These are phyloP conservation scores for Burhinus bistriatus DNA, from an alignment of 2,113 vertebrate species.

Conservation along the genomic window DNA sequence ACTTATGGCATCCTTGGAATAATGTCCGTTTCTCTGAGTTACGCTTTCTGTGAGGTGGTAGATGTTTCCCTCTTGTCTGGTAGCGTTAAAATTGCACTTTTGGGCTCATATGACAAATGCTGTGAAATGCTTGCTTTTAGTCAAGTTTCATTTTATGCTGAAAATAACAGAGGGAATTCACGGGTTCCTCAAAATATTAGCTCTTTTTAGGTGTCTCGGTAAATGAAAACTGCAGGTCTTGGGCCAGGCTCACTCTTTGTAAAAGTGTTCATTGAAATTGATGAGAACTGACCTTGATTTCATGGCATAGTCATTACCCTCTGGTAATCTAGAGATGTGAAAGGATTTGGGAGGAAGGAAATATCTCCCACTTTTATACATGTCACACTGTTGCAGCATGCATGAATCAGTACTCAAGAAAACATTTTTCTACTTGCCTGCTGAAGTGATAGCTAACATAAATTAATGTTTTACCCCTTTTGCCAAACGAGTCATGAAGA, in stretches of 20 bases:
- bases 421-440: neutral
- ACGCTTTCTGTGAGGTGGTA: neutral
- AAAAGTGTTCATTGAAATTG: conserved; percentile 14
- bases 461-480: neutral
- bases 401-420: neutral
- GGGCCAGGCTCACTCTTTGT: neutral
- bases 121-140: conserved; percentile 17
- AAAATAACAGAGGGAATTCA: conserved; percentile 14
- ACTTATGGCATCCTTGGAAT: neutral
- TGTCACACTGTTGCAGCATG: neutral
- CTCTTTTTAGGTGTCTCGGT: neutral
- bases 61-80: conserved; percentile 15
- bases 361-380: neutral
- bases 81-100: conserved; percentile 33
- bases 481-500: neutral
- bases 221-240: neutral
- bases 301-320: conserved; percentile 4
- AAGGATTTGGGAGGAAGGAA: conserved; percentile 3
- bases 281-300: conserved; percentile 48
- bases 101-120: neutral
- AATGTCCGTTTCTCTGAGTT: conserved; percentile 9
- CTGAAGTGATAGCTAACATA: neutral
- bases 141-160: conserved; percentile 28
- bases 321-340: conserved; percentile 31
- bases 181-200: conserved; percentile 30